These are phyloP conservation scores for Struthidea cinerea DNA, from an alignment of 2,113 vertebrate genomes.

Conservation along the genomic window DNA sequence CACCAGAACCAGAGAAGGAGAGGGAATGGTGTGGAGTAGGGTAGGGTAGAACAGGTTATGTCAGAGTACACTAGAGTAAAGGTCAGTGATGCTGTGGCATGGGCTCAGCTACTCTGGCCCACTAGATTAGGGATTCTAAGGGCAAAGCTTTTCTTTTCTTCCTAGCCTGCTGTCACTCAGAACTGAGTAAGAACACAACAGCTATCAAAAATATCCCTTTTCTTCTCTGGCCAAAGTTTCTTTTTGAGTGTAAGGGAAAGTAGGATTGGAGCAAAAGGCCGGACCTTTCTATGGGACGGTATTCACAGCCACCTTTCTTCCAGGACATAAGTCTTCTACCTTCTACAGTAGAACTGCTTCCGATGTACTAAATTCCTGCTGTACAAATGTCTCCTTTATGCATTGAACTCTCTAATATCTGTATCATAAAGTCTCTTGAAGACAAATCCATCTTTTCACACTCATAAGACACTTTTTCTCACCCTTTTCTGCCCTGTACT, in stretches of 20 bases:
- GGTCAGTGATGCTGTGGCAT: not conserved
- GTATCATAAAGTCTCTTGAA: not conserved
- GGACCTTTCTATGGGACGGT: not conserved
- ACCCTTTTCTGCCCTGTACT: not conserved
- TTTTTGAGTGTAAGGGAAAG: not conserved
- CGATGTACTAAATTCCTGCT: not conserved
- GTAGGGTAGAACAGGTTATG: too few species aligned
- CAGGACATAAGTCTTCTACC: not conserved
- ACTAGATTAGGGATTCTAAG: not conserved
- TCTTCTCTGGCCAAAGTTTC: not conserved
- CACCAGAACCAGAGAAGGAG: not conserved
- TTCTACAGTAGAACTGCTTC: not conserved
- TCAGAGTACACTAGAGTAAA: too few species aligned
- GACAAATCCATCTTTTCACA: not conserved
- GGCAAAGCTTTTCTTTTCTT: not conserved
- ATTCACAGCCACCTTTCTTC: not conserved
- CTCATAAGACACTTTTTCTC: not conserved
- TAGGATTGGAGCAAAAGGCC: not conserved
- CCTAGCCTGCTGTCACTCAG: not conserved
- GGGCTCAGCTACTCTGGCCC: not conserved
- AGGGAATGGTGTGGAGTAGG: not conserved
- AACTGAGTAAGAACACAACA: not conserved
- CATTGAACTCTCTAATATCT: not conserved
- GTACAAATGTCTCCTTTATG: not conserved
- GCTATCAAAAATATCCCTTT: not conserved